A percentile compares a stretch with the other conserved stretches of the same genome.
Evolutionary conservation across 92 coral and sea anemone species (phyloP).

Genomic region (Epizoanthus stellaris): DNA sequence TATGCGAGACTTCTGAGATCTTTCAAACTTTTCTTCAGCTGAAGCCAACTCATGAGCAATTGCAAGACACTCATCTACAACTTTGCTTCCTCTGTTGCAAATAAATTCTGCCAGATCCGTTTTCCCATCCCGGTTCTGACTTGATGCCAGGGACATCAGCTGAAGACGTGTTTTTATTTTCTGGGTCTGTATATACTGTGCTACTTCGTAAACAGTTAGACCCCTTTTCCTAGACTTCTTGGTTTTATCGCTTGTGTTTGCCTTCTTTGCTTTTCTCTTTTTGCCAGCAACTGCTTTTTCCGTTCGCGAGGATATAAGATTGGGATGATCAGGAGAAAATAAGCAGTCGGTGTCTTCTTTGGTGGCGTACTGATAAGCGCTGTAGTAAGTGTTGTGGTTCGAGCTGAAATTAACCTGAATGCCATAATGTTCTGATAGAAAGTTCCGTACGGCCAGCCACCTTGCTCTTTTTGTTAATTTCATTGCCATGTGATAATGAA

Average conservation of each 20-base stretch:
- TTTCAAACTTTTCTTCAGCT: conserved; percentile 31
- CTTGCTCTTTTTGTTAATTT: conserved; percentile 23
- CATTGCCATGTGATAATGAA: conserved; percentile 40
- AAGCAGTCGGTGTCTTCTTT: conserved; percentile 9
- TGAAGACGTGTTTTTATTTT: conserved; percentile 29
- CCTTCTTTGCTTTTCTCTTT: not conserved
- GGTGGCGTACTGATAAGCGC: conserved; percentile 19
- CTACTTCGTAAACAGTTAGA: conserved; percentile 22
- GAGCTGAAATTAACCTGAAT: conserved; percentile 33
- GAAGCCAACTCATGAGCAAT: conserved; percentile 40
- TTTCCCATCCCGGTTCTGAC: conserved; percentile 41
- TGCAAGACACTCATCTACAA: conserved; percentile 24
- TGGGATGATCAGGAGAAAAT: conserved; percentile 2
- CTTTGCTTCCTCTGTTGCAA: conserved; percentile 24
- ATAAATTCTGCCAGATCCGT: conserved; percentile 34
- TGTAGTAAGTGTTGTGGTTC: conserved; percentile 31
- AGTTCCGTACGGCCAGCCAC: conserved; percentile 34
- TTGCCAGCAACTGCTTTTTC: conserved; percentile 24
- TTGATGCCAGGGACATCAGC: conserved; percentile 34
- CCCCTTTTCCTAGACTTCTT: conserved; percentile 17
- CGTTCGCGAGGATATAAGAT: conserved; percentile 5
- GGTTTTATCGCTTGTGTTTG: not conserved
- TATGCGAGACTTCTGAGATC: conserved; percentile 27
- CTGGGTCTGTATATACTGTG: conserved; percentile 16
- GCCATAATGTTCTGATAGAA: conserved; percentile 4